A percentile compares a stretch with the other conserved stretches of the same genome.
Evolutionary conservation across 2,113 vertebrate species (phyloP).

Genomic region (Nibea albiflora): DNA sequence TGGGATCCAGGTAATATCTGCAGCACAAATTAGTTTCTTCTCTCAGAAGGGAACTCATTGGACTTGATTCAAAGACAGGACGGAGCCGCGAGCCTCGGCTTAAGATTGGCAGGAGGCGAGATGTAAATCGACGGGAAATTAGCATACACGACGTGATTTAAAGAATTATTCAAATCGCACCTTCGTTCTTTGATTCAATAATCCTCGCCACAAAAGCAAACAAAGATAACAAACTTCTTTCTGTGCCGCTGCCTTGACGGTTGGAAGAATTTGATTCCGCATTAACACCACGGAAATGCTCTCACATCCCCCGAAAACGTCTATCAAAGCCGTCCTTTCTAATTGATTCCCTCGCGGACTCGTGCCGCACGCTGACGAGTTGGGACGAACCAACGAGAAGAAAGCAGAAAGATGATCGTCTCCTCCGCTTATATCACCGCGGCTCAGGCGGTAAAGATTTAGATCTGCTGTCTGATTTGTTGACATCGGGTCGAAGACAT

Average conservation of each 20-base stretch:
- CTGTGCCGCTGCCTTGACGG: background rate
- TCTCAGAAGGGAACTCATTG: background rate
- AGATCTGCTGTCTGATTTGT: slow-evolving; percentile 4
- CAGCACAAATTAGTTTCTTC: slow-evolving; percentile 35
- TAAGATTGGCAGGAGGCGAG: background rate
- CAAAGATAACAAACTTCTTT: slow-evolving; percentile 1
- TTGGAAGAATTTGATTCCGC: slow-evolving; percentile 31
- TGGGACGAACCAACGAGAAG: background rate
- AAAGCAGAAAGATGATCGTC: slow-evolving; percentile 3
- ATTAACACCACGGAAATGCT: slow-evolving; percentile 39
- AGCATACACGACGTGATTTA: slow-evolving; percentile 5
- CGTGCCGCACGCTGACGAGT: background rate
- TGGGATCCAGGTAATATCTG: slow-evolving; percentile 28
- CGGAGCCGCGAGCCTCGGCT: slow-evolving; percentile 4
- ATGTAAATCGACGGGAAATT: background rate
- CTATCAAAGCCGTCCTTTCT: slow-evolving; percentile 52
- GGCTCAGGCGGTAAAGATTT: background rate
- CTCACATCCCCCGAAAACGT: slow-evolving; percentile 15
- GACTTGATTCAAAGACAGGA: slow-evolving; percentile 35
- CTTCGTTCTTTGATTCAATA: slow-evolving; percentile 7
- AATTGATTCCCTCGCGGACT: slow-evolving; percentile 62
- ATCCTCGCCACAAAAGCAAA: slow-evolving; percentile 1
- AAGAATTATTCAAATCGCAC: slow-evolving; percentile 21
- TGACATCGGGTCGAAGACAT: slow-evolving; percentile 22
- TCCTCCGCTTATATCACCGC: background rate